Evolutionary conservation across 2,888 invertebrate genomes (phyloP).

Genomic region (Notodonta ziczac): DNA sequence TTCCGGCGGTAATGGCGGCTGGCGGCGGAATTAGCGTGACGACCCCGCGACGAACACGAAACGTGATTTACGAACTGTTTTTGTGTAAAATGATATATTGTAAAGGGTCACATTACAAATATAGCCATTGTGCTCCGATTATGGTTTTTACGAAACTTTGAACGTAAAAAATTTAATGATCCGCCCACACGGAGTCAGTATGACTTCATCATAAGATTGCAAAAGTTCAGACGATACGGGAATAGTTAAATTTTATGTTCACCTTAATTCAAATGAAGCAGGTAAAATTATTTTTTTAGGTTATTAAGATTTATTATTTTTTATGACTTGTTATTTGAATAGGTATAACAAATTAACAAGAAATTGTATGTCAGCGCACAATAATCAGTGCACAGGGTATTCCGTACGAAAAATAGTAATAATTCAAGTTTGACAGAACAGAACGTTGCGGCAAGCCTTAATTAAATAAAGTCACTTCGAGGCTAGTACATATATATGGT

Average conservation of each 20-base stretch:
- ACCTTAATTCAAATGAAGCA: too few relatives aligned
- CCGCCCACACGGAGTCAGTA: background rate
- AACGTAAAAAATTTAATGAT: constrained; percentile 5
- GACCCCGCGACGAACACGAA: constrained; percentile 42
- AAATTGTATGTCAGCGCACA: too few relatives aligned
- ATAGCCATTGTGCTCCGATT: constrained; percentile 25
- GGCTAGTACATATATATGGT: too few relatives aligned
- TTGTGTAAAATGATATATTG: constrained; percentile 47
- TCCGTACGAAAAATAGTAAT: too few relatives aligned
- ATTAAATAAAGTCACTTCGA: too few relatives aligned
- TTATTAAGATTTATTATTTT: too few relatives aligned
- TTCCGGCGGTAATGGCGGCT: constrained; percentile 80
- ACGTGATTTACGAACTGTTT: constrained; percentile 56
- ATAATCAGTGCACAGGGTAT: too few relatives aligned
- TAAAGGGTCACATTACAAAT: constrained; percentile 42
- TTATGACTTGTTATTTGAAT: too few relatives aligned
- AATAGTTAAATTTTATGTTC: background rate
- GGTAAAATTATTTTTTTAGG: too few relatives aligned
- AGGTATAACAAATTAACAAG: too few relatives aligned
- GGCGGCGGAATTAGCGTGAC: constrained; percentile 63
- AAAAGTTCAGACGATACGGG: constrained; percentile 8
- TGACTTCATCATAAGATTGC: constrained; percentile 9
- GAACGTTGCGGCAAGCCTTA: too few relatives aligned
- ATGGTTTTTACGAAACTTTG: constrained; percentile 25
- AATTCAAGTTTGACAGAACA: too few relatives aligned